These are phyloP conservation scores for Neosilurus hyrtlii DNA, from an alignment of 2,797 vertebrate genomes.

Conservation along the genomic window DNA sequence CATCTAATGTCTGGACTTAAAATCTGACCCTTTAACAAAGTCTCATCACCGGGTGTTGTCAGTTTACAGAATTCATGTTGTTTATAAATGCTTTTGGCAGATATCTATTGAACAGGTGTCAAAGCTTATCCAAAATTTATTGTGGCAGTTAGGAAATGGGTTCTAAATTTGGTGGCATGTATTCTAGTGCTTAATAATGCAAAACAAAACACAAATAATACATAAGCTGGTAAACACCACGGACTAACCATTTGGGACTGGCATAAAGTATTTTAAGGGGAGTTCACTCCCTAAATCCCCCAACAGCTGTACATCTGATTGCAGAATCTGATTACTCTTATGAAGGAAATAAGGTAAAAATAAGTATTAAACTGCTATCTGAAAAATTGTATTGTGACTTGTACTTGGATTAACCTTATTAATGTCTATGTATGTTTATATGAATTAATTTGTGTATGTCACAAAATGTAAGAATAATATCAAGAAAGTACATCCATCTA, in stretches of 20 bases:
- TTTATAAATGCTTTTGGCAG: neutral
- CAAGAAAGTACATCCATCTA: neutral
- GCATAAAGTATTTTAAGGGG: neutral
- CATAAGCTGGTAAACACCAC: neutral
- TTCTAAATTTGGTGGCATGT: neutral
- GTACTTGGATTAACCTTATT: neutral
- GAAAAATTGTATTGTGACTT: neutral
- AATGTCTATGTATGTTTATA: too few relatives aligned
- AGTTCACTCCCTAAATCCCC: neutral
- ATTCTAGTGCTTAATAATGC: neutral
- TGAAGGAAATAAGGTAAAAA: slow-evolving; percentile 1
- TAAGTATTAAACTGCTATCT: neutral
- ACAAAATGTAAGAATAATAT: neutral
- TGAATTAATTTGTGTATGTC: too few relatives aligned
- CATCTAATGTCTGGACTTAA: neutral
- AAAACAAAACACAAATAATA: neutral
- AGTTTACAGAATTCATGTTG: neutral
- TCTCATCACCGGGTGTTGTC: neutral
- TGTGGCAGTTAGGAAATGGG: neutral
- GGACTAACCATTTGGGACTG: neutral
- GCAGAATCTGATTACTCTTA: neutral
- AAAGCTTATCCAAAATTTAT: neutral
- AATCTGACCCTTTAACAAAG: slow-evolving; percentile 13
- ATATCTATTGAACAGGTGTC: neutral
- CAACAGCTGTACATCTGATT: neutral